Evolutionary conservation across 2,888 invertebrate species (phyloP), one percentile per base, ranked within the genome.

Genomic region (Toxonevra muliebris): DNA sequence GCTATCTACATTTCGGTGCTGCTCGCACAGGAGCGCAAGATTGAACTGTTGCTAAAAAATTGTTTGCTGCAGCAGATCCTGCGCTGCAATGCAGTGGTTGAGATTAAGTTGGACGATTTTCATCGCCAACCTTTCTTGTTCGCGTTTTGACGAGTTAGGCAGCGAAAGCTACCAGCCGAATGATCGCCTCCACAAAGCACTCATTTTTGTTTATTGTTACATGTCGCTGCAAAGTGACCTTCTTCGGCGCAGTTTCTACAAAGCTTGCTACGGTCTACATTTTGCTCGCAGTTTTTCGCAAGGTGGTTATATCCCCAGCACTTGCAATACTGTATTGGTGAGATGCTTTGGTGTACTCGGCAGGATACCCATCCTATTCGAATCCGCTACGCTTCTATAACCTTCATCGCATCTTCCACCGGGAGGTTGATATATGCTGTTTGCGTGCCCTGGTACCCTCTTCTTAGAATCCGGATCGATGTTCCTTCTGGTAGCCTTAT

Each of bases 281-380:
- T 11, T 11, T 54, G 30, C 19, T 30, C 30, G 11, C 57, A 57
- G 57, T 30, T 20, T 13, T 57, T 19, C 11, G 40, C 57, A 2
- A 57, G 12, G 30, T 57, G 30, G 40, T 57, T 57, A 13, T 57
- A 57, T 7, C 40, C 57, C 57, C 57, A 57, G 57, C 53, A 53
- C 17, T 53, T 53, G 8, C 4, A 53, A 12, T 9, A 53, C 19
- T 11, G 5, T 53, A 2, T 4, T 9, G 13, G 13, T 15, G 19
- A 53, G 8, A 53, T 17, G 17, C 53, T 48, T 48, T 48, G 9
- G 1, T 11, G 48, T 15, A 48, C 48, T 13, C 48, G 48, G 11
- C 48, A 48, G 13, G 48, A 13, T 15, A 48, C 48, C 48, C 48
- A 48, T 9, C 48, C 48, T n/a, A 48, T 48, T 1, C 48, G 48